These are phyloP conservation scores for Steinernema feltiae DNA, from an alignment of 1,140 invertebrate species.

Conservation along the genomic window DNA sequence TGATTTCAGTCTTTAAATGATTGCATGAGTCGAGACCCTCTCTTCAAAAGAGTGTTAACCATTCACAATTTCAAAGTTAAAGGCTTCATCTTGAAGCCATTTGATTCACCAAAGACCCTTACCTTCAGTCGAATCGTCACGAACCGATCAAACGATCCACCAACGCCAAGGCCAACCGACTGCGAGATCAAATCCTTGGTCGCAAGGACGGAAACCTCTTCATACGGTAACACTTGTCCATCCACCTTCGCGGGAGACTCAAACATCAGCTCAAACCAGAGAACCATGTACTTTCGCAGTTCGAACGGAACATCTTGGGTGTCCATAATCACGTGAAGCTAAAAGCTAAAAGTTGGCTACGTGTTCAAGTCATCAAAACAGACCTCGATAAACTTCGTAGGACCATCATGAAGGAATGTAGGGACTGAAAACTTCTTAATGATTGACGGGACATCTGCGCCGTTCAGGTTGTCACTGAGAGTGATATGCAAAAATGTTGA, in stretches of 20 bases:
- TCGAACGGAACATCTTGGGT: slow-evolving; percentile 65
- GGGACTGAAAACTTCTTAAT: slow-evolving; percentile 62
- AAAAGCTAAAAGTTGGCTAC: slow-evolving; percentile 40
- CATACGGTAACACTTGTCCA: slow-evolving; percentile 64
- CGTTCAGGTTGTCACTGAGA: slow-evolving; percentile 63
- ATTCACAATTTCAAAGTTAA: too few relatives aligned
- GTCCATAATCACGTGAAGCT: slow-evolving; percentile 70
- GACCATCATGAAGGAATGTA: slow-evolving; percentile 72
- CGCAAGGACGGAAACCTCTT: slow-evolving; percentile 32
- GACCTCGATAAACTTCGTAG: slow-evolving; percentile 78
- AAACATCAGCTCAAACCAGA: slow-evolving; percentile 68
- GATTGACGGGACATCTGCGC: slow-evolving; percentile 65
- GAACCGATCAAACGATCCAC: slow-evolving; percentile 65
- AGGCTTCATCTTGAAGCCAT: too few relatives aligned
- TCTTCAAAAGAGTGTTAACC: too few relatives aligned
- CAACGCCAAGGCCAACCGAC: slow-evolving; percentile 65
- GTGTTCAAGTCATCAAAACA: slow-evolving; percentile 58
- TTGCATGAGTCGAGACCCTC: too few relatives aligned
- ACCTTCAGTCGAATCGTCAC: slow-evolving; percentile 64
- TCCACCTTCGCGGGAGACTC: slow-evolving; percentile 63
- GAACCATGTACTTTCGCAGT: slow-evolving; percentile 68
- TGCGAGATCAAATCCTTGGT: slow-evolving; percentile 65
- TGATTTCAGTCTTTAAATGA: too few relatives aligned
- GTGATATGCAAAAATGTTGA: slow-evolving; percentile 68
- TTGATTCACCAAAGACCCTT: slow-evolving; percentile 13